Evolutionary conservation across 2,797 vertebrate species (phyloP), one percentile per base, ranked within the genome.

Genomic region (Spinus olivaceus): DNA sequence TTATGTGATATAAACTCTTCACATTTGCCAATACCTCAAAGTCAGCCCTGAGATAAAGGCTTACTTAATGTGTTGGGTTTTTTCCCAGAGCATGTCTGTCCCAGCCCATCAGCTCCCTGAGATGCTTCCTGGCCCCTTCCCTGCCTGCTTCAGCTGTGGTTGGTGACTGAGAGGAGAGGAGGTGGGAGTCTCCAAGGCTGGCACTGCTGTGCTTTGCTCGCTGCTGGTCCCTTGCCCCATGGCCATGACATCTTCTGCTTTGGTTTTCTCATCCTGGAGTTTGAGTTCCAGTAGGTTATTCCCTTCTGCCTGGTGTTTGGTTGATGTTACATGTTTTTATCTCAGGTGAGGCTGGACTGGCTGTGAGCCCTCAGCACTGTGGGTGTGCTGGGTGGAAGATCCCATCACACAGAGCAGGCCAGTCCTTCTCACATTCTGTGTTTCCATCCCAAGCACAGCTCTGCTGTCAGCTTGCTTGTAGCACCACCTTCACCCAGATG

Each of bases 381-480:
- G 1, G 7, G 0, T 46, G 5, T 30, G 0, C 0, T 14, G 22
- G 6, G 10, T 35, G 37, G 23, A 7, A 73, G 35, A 65, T 32
- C 11, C 33, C 5, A 0, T 27, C 32, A 24, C 42, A 39, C 3
- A 4, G 30, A 46, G 46, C 50, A 61, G 46, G 8, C 28, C 73
- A 25, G 70, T 14, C 41, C 30, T 33, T n/a, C 67, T 78, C 25
- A 14, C 30, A 16, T 18, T 66, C 30, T 0, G 1, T 53, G 28
- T 28, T 24, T 19, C 8, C 0, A 0, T 24, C 14, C 30, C 47
- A 69, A 46, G 67, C 35, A 49, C 50, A 61, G 14, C n/a, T 65
- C 47, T 76, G 54, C 39, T 70, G 12, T 32, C 56, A n/a, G 11
- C 60, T 47, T 41, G 2, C 30, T 42, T 71, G 53, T 30, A 42